A percentile compares a stretch with the other conserved stretches of the same genome.
Conservation (phyloP, 2,797 vertebrate species). For the Myripristis jacobus region DNA sequence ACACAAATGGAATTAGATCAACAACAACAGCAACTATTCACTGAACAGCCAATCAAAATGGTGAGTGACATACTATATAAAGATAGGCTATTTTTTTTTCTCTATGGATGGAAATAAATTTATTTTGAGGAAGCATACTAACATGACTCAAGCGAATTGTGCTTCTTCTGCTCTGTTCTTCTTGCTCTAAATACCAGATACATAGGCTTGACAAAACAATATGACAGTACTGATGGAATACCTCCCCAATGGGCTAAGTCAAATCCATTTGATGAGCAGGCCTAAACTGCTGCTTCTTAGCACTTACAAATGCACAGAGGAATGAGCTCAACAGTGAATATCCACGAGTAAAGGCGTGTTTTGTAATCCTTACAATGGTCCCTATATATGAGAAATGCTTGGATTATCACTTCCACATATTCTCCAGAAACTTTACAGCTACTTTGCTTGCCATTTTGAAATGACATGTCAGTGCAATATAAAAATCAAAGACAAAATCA, state of each 20-base stretch:
- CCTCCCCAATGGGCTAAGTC: background rate
- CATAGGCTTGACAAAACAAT: slow-evolving; percentile 16
- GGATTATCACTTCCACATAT: too few species aligned
- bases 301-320: background rate
- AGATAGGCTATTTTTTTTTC: background rate
- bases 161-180: slow-evolving; percentile 30
- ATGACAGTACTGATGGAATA: slow-evolving; percentile 16
- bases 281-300: background rate
- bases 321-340: background rate
- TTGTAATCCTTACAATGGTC: background rate
- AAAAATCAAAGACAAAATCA: slow-evolving; percentile 13
- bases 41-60: slow-evolving; percentile 16
- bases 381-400: background rate
- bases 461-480: background rate
- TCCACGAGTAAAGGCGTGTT: background rate
- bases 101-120: background rate
- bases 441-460: background rate
- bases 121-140: background rate
- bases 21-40: slow-evolving; percentile 14
- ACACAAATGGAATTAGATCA: slow-evolving; percentile 42
- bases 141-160: slow-evolving; percentile 27
- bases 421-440: background rate
- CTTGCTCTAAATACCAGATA: slow-evolving; percentile 28
- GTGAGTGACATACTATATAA: slow-evolving; percentile 1
- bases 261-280: background rate